Conservation (phyloP, 53 echinoderm and acorn worm genomes). For the Crossaster papposus region DNA sequence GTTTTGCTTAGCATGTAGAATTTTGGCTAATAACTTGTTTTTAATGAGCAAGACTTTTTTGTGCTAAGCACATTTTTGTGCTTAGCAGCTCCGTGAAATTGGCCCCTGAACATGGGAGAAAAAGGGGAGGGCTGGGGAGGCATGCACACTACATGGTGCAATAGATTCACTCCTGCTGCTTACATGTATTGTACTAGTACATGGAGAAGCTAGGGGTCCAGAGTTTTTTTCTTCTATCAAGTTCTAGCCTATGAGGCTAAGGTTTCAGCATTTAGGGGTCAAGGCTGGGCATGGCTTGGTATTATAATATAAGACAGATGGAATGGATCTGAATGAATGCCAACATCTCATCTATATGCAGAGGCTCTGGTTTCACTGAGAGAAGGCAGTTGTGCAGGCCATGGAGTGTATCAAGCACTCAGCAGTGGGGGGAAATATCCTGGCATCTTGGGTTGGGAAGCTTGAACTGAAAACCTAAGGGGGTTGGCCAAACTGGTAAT, state of each 20-base stretch:
- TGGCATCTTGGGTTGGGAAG: neutral
- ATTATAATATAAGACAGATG: neutral
- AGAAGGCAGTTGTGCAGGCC: neutral
- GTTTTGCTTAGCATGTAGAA: too few species aligned
- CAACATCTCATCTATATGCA: neutral
- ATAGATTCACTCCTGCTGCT: neutral
- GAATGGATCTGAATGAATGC: neutral
- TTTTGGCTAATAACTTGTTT: too few species aligned
- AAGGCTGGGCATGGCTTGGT: slow-evolving; percentile 25
- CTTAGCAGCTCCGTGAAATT: too few species aligned
- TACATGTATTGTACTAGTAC: neutral
- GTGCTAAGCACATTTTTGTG: too few species aligned
- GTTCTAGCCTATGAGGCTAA: neutral
- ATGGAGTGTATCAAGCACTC: neutral
- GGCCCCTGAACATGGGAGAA: too few species aligned
- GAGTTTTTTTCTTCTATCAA: too few species aligned
- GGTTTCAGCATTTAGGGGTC: slow-evolving; percentile 21
- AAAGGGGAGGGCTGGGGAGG: too few species aligned
- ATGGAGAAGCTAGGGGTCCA: too few species aligned
- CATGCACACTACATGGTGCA: too few species aligned
- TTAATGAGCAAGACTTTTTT: too few species aligned
- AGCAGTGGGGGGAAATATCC: neutral
- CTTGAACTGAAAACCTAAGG: neutral
- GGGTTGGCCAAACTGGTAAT: neutral
- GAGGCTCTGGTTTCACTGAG: slow-evolving; percentile 26